phyloP scores from a whole-genome alignment of 1,140 invertebrate genomes.

The Aphelenchoides besseyi region DNA sequence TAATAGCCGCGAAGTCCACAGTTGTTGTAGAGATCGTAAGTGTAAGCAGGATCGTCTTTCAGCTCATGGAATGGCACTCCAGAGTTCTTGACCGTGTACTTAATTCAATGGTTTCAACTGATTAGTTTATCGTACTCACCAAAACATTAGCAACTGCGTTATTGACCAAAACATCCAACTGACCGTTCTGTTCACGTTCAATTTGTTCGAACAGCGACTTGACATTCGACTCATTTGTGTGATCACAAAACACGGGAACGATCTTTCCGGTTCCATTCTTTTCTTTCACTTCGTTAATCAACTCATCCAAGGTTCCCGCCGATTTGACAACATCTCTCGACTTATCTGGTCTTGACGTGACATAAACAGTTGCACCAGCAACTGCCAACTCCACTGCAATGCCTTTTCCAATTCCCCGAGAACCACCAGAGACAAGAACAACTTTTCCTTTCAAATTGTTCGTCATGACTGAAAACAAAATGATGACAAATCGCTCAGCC shows the following conservation, averaged over 20 bases:
- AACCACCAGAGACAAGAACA: neutral
- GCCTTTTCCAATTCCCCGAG: neutral
- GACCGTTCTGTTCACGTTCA: conserved; percentile 62
- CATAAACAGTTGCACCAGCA: conserved; percentile 5
- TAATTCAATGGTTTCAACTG: neutral
- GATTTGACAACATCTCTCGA: neutral
- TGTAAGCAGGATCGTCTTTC: conserved; percentile 48
- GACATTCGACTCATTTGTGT: conserved; percentile 63
- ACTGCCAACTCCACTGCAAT: conserved; percentile 20
- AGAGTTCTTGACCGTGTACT: conserved; percentile 23
- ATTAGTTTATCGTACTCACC: neutral
- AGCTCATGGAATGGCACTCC: conserved; percentile 17
- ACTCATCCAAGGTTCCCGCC: conserved; percentile 12
- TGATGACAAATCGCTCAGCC: too few species aligned
- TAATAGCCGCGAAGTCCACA: conserved; percentile 30
- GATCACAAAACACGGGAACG: conserved; percentile 64
- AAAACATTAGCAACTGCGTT: conserved; percentile 61
- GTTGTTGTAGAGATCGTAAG: conserved; percentile 31
- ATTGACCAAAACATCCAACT: conserved; percentile 64
- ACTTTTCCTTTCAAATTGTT: neutral
- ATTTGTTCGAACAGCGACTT: conserved; percentile 63
- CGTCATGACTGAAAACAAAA: too few species aligned
- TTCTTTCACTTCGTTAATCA: conserved; percentile 32
- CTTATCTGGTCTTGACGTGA: neutral
- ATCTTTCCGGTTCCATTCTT: conserved; percentile 63